phyloP scores from a whole-genome alignment of 1,140 invertebrate species.

The Drosophila repletoides region DNA sequence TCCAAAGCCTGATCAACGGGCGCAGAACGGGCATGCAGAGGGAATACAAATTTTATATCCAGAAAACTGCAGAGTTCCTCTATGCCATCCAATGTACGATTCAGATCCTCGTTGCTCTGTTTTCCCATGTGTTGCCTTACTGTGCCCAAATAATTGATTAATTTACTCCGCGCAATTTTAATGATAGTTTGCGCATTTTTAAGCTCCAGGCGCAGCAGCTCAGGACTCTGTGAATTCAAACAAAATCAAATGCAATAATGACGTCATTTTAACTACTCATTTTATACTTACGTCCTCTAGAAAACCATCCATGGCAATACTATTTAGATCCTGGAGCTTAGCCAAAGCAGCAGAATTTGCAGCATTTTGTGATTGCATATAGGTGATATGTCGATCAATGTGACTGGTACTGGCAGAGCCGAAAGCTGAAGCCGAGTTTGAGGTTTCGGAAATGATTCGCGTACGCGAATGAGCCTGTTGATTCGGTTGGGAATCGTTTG shows the following conservation, averaged over 20 bases:
- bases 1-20: conserved; percentile 79
- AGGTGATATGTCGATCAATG: conserved; percentile 64
- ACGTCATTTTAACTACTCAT: not conserved
- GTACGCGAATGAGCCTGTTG: not conserved
- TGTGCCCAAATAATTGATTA: conserved; percentile 76
- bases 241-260: not conserved
- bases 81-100: conserved; percentile 82
- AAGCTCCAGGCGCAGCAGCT: conserved; percentile 78
- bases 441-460: conserved; percentile 50
- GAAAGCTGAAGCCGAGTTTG: not conserved
- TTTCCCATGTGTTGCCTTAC: conserved; percentile 71
- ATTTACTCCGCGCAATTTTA: conserved; percentile 76
- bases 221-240: conserved; percentile 70
- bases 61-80: conserved; percentile 81
- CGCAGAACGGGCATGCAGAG: conserved; percentile 46
- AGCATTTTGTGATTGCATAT: conserved; percentile 66
- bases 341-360: conserved; percentile 55
- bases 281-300: conserved; percentile 57
- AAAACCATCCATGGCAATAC: conserved; percentile 70
- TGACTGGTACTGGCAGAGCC: conserved; percentile 24
- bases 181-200: conserved; percentile 82
- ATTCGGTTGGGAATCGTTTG: conserved; percentile 6
- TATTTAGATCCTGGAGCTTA: conserved; percentile 48
- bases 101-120: conserved; percentile 63
- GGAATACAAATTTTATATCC: conserved; percentile 69